These are phyloP conservation scores for Thereva nobilitata DNA, from an alignment of 2,888 invertebrate species.

Conservation along the genomic window DNA sequence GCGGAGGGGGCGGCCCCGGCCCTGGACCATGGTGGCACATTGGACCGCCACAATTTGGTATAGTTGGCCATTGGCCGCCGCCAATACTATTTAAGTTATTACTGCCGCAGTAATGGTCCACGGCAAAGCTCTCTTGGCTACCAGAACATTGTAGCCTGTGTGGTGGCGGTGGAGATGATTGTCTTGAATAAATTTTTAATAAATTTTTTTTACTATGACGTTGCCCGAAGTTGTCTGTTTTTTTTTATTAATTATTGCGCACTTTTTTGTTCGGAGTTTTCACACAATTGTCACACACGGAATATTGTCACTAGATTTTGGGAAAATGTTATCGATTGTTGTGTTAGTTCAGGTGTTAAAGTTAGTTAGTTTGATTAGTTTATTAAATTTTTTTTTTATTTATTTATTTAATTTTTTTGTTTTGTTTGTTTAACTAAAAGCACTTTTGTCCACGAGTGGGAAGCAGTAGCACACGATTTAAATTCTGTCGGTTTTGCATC, in stretches of 20 bases:
- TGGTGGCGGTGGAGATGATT: slow-evolving; percentile 59
- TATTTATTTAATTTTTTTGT: too few species aligned
- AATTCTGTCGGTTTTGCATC: slow-evolving; percentile 14
- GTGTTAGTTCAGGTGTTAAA: too few species aligned
- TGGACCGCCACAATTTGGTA: slow-evolving; percentile 50
- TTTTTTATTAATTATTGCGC: slow-evolving; percentile 11
- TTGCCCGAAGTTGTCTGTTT: slow-evolving; percentile 1
- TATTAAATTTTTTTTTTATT: too few species aligned
- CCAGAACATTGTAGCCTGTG: slow-evolving; percentile 60
- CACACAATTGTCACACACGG: not conserved
- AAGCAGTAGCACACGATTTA: not conserved
- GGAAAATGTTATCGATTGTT: too few species aligned
- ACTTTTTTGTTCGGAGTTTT: not conserved
- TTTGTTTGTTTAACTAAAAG: too few species aligned
- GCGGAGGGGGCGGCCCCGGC: slow-evolving; percentile 46
- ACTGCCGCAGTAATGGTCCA: slow-evolving; percentile 59
- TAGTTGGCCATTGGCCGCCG: slow-evolving; percentile 53
- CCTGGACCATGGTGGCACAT: slow-evolving; percentile 52
- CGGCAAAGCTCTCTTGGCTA: slow-evolving; percentile 61
- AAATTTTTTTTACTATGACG: slow-evolving; percentile 44
- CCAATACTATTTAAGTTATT: slow-evolving; percentile 46
- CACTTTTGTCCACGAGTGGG: too few species aligned
- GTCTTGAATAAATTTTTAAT: slow-evolving; percentile 59
- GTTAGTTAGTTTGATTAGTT: too few species aligned
- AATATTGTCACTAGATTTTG: too few species aligned